Base-by-base conservation (phyloP, 2,113 vertebrate genomes). In the Empidonax alnorum region DNA sequence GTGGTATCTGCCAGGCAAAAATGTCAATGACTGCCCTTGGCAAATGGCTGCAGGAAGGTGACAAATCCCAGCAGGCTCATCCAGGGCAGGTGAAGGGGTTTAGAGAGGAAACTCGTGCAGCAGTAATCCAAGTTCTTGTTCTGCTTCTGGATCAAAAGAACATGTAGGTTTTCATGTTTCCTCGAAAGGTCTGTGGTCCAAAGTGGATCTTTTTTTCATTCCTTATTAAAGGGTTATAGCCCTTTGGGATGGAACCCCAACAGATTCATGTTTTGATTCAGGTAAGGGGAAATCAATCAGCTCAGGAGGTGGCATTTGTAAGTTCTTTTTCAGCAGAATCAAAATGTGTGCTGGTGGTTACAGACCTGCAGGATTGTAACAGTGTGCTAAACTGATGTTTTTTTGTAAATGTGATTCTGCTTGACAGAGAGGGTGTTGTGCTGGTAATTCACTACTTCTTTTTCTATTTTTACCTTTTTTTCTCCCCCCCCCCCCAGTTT, bases 1-100 rank as follows among this genome's bases (percentile, higher is more conserved):
- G 0, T 62, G 61, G 6, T 27, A 11, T 28, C 25, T 78, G 41
- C 7, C 35, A 2, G 1, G 1, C 22, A 0, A 5, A 39, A 21
- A 0, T 14, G 15, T 24, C 25, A 10, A 8, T 10, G 69, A 4
- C 1, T 24, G 42, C 8, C 31, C 67, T 68, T 24, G 59, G 27
- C 24, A 10, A 12, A 41, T 71, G 42, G 24, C 49, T 74, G 71
- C 13, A 16, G 76, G 76, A 77, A 77, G 55, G 14, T n/a, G 47
- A 17, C 61, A 18, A 3, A 14, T 47, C 65, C 56, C 76, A 69
- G 67, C 63, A 37, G 71, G n/a, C n/a, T 88, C 53, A 33, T 28
- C 47, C 39, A 17, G 50, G 16, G 5, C 4, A 10, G 14, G 1
- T 21, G 17, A 33, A 52, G 17, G 37, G 30, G 11, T 55, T 52